These are phyloP conservation scores for Rhagoletis pomonella DNA, from an alignment of 1,140 invertebrate species.

Conservation along the genomic window DNA sequence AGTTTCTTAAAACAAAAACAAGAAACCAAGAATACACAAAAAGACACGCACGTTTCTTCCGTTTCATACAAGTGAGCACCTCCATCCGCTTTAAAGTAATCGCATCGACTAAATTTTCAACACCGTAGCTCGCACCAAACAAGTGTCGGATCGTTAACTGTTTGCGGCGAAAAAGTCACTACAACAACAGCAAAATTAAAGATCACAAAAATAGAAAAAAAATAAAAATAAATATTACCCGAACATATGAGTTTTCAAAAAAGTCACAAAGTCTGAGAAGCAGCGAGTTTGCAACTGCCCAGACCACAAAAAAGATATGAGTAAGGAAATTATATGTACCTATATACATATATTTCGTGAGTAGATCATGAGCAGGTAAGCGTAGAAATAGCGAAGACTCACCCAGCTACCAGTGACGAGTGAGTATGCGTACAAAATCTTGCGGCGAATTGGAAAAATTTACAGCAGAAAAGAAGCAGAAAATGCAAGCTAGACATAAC, in stretches of 20 bases:
- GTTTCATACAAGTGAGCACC: constrained; percentile 55
- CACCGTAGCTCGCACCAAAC: constrained; percentile 51
- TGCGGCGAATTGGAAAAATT: constrained; percentile 20
- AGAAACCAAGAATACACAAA: constrained; percentile 17
- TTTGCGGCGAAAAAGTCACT: constrained; percentile 33
- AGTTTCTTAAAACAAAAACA: constrained; percentile 37
- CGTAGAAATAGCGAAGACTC: neutral
- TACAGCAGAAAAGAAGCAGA: too few species aligned
- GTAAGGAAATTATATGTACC: neutral
- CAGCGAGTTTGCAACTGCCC: too few species aligned
- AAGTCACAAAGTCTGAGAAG: neutral
- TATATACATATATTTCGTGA: neutral
- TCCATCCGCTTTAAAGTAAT: constrained; percentile 60
- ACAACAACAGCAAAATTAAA: neutral
- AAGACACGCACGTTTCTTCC: constrained; percentile 56
- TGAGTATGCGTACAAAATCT: neutral
- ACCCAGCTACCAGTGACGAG: neutral
- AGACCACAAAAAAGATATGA: constrained; percentile 12
- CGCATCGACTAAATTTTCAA: constrained; percentile 58
- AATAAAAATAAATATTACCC: neutral
- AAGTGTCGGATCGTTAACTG: constrained; percentile 54
- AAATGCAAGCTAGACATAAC: constrained; percentile 6
- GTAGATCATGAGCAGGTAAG: neutral
- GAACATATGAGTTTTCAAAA: neutral
- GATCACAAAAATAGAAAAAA: constrained; percentile 1